Conservation (phyloP, 2,113 vertebrate genomes). For the Butorides virescens region DNA sequence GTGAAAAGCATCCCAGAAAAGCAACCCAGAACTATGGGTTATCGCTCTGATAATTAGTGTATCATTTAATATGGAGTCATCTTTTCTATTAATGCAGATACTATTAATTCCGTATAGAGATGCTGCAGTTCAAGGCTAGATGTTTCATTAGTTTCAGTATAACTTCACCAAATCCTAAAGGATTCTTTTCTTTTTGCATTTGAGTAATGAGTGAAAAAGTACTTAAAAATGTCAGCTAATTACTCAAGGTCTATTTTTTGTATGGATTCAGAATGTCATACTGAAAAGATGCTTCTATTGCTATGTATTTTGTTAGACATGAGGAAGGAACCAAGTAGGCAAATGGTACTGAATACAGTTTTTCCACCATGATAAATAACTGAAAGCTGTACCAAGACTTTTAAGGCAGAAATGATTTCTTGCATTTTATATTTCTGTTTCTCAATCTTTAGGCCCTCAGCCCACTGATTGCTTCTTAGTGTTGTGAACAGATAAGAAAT, state of each 20-base stretch:
- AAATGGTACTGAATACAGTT: not conserved
- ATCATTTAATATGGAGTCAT: not conserved
- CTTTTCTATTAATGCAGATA: not conserved
- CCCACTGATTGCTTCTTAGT: not conserved
- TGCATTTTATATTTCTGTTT: not conserved
- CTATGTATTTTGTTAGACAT: not conserved
- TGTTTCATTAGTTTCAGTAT: fast-evolving
- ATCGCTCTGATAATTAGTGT: not conserved
- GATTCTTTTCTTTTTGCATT: not conserved
- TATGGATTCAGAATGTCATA: not conserved
- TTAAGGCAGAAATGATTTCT: not conserved
- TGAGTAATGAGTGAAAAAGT: not conserved
- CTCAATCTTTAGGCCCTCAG: not conserved
- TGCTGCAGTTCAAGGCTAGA: not conserved
- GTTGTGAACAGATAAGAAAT: not conserved
- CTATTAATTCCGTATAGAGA: not conserved
- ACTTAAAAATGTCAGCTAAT: not conserved
- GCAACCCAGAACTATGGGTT: too few relatives aligned
- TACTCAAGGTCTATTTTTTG: not conserved
- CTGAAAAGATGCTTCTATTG: not conserved
- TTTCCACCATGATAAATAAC: not conserved
- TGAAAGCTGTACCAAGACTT: not conserved
- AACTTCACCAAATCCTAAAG: not conserved
- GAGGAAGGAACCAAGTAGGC: not conserved
- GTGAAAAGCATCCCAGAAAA: not conserved